phyloP scores from a whole-genome alignment of 2,888 invertebrate species.

The Hyles lineata region DNA sequence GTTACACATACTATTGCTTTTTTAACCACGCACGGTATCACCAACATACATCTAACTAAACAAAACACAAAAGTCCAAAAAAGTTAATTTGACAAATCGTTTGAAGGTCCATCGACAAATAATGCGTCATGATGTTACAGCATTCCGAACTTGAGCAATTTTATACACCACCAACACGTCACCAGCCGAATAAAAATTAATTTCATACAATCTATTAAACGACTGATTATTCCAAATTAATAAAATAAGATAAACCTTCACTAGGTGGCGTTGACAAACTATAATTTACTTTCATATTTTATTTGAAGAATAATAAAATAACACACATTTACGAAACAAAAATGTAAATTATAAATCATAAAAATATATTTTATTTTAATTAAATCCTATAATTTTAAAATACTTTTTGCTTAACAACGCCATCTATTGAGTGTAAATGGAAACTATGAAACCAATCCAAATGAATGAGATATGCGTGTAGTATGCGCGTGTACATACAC shows the following conservation, averaged over 20 bases:
- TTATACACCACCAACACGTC: slow-evolving; percentile 12
- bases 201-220: neutral
- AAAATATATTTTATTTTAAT: neutral
- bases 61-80: slow-evolving; percentile 2
- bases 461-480: neutral
- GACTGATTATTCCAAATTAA: neutral
- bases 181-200: slow-evolving; percentile 10
- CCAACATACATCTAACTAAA: neutral
- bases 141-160: slow-evolving; percentile 29
- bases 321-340: neutral
- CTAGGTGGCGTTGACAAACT: slow-evolving; percentile 1
- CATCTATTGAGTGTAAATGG: slow-evolving; percentile 10
- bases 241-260: neutral
- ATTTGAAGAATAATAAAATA: neutral
- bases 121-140: neutral
- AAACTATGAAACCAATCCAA: slow-evolving; percentile 3
- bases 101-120: neutral
- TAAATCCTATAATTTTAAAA: neutral
- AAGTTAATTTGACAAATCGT: neutral
- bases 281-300: neutral
- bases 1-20: neutral
- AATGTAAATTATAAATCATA: neutral
- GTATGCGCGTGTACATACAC: neutral
- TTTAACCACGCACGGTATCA: neutral
- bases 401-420: neutral